Percentiles rank a stretch among this genome's conserved stretches.
phyloP scores from a whole-genome alignment of 2,113 vertebrate genomes.

The Ariopsis seemanni region DNA sequence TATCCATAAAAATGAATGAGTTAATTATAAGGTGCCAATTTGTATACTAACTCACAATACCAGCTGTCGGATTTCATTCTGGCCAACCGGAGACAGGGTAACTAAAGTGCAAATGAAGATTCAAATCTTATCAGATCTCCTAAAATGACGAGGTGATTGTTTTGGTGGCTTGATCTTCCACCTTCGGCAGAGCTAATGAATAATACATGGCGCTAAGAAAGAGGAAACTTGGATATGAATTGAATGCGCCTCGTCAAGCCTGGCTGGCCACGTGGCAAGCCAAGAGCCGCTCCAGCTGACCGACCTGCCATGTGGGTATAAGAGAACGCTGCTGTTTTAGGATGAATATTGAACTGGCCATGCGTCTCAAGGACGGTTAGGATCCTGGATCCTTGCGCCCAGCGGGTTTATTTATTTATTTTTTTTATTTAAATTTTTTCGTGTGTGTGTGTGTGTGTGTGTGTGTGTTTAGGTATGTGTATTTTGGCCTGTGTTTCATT shows the following conservation, averaged over 20 bases:
- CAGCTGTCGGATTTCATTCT: no score
- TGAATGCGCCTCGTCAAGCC: not conserved
- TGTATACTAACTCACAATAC: no score
- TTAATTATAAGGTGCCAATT: no score
- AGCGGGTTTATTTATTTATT: no score
- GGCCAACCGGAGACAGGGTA: no score
- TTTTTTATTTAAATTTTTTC: no score
- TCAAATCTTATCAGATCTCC: not conserved
- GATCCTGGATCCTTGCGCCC: not conserved
- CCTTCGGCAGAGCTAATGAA: not conserved
- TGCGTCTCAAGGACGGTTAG: slow-evolving; percentile 36
- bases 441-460: not conserved
- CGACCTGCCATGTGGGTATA: slow-evolving; percentile 27
- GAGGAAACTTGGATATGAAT: slow-evolving; percentile 4
- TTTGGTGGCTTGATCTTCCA: not conserved
- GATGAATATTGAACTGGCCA: slow-evolving; percentile 69
- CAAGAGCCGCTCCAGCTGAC: slow-evolving; percentile 28
- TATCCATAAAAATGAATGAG: no score
- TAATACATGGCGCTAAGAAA: not conserved
- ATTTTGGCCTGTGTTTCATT: not conserved
- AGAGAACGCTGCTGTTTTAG: slow-evolving; percentile 9
- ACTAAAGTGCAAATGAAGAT: no score
- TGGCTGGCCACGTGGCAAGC: not conserved
- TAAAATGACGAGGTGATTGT: not conserved
- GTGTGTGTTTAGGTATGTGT: not conserved